These are phyloP conservation scores for Crotalus horridus DNA, from an alignment of 2,113 vertebrate species.

Conservation along the genomic window DNA sequence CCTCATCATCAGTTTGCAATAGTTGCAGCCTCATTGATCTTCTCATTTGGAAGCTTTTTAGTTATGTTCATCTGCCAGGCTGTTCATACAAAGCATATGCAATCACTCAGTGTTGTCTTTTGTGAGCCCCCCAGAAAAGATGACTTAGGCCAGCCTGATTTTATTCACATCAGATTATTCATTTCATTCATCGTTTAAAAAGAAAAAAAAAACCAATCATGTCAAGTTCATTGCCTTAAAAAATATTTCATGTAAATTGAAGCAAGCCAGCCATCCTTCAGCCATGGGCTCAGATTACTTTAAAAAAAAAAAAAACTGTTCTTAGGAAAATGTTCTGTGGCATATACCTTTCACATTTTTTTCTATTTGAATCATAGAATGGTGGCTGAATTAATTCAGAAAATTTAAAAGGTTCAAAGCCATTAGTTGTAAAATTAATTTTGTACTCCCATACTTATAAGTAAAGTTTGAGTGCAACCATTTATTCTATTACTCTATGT, in stretches of 20 bases:
- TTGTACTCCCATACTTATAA: neutral
- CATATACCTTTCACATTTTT: neutral
- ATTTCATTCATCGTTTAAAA: neutral
- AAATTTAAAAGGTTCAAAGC: neutral
- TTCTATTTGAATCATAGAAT: neutral
- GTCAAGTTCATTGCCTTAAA: neutral
- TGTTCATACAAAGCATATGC: neutral
- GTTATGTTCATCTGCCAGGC: neutral
- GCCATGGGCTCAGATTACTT: neutral
- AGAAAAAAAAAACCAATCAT: neutral
- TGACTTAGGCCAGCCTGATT: neutral
- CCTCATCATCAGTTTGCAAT: neutral
- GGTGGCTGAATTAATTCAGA: neutral
- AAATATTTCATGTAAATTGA: neutral
- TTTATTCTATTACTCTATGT: neutral
- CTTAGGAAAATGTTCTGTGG: neutral
- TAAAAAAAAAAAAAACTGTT: neutral
- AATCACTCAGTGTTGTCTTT: neutral
- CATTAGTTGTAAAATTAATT: neutral
- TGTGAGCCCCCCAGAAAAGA: neutral
- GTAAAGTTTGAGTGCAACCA: neutral
- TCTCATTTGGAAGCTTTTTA: neutral
- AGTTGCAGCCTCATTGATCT: accelerated
- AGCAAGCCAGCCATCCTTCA: neutral
- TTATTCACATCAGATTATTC: neutral